Percentiles rank a stretch among this genome's conserved stretches.
These are phyloP conservation scores for Corticium candelabrum DNA, from an alignment of 37 sponge, comb jelly and placozoan genomes.

Conservation along the genomic window DNA sequence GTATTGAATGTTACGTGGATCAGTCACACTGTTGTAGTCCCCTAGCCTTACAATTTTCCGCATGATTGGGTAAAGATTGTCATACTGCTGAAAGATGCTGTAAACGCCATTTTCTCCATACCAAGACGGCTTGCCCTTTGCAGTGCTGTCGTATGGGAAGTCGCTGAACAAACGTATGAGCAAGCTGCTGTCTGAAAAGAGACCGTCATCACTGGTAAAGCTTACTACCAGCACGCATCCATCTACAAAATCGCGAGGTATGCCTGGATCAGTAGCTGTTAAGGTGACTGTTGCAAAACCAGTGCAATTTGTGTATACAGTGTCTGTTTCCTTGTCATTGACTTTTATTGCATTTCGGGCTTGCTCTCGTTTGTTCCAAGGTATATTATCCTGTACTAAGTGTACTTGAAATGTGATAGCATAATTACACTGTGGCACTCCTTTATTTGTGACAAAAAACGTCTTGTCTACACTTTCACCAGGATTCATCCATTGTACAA, in stretches of 20 bases:
- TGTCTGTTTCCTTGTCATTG: background rate
- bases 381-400: too few species aligned
- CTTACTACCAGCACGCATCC: too few species aligned
- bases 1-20: background rate
- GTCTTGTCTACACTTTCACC: background rate
- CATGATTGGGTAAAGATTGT: too few species aligned
- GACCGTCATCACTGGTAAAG: too few species aligned
- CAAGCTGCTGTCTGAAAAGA: too few species aligned
- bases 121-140: too few species aligned
- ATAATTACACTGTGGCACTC: background rate
- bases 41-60: too few species aligned
- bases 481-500: background rate
- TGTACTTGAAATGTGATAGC: too few species aligned
- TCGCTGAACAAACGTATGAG: too few species aligned
- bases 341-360: background rate
- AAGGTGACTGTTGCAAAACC: background rate
- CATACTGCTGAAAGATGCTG: too few species aligned
- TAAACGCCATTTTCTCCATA: too few species aligned
- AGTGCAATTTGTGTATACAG: background rate
- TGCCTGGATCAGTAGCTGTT: background rate
- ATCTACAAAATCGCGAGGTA: background rate
- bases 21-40: background rate
- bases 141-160: too few species aligned
- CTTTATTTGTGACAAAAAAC: background rate
- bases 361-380: background rate